These are phyloP conservation scores for Paradisaea rubra DNA, from an alignment of 2,113 vertebrate genomes.

Conservation along the genomic window DNA sequence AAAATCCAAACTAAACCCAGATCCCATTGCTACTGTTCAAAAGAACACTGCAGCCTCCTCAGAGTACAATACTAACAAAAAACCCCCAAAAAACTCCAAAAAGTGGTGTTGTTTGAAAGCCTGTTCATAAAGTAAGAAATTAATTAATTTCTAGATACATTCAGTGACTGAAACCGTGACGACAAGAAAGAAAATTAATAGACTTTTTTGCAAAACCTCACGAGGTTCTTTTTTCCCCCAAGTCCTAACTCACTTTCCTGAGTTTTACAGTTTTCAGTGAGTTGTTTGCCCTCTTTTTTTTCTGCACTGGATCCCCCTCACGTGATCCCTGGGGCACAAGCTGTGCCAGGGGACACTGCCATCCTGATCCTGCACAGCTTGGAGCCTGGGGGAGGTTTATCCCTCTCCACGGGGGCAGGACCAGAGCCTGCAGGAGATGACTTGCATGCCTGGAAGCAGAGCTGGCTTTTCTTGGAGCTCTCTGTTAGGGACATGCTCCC, in stretches of 20 bases:
- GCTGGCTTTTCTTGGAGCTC: neutral
- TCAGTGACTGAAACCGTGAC: neutral
- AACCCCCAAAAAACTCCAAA: neutral
- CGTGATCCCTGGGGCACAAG: no score
- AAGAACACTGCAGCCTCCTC: neutral
- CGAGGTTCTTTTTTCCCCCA: accelerated
- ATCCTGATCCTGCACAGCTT: accelerated
- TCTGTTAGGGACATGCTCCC: accelerated
- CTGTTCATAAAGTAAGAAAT: neutral
- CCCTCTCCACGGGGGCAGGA: accelerated
- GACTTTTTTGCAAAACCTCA: neutral
- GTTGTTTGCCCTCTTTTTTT: neutral
- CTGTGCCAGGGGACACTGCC: neutral
- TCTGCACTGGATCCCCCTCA: no score
- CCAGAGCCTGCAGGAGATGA: neutral
- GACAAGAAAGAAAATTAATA: neutral
- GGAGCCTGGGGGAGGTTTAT: neutral
- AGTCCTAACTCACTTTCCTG: neutral
- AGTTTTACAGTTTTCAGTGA: neutral
- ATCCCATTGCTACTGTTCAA: neutral
- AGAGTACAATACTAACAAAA: neutral
- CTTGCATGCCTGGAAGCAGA: neutral
- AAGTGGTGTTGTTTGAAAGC: neutral
- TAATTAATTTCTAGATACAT: neutral
- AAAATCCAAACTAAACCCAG: neutral